Evolutionary conservation across 2,797 vertebrate species (phyloP), one percentile per base, ranked within the genome.

Genomic region (Champsocephalus gunnari): DNA sequence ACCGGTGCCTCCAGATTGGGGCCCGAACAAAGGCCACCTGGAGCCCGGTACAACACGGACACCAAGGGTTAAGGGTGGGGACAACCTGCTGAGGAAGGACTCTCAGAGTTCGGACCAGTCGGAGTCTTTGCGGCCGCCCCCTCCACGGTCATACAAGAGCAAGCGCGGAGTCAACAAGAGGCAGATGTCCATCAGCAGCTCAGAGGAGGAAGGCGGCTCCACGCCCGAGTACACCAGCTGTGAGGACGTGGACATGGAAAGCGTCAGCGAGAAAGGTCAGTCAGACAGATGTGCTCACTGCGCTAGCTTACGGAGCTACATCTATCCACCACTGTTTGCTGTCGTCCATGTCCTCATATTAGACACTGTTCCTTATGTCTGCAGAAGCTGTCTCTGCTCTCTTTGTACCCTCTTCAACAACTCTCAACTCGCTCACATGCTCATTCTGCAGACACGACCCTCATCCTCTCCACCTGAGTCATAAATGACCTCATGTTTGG

Each of bases 131-230:
- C 94, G 97, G 86, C 98, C 98, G 58, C 97, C 97, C 58, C 97
- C 97, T 85, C 96, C 97, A 60, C 97, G 97, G 83, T 95, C 97
- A 24, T 97, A 98, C 94, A 96, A 97, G 93, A 92, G 95, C 85
- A 98, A 96, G 88, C 93, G 96, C 77, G 96, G 96, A 66, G 86
- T 92, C 80, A 98, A 98, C 93, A 98, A 96, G 95, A 94, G 97
- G 89, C 98, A 98, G 95, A 98, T 98, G 97, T 99, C 98, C 72
- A 97, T 99, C 94, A 99, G 98, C 95, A 99, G 98, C 95, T 99
- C 98, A 48, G 98, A 99, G 93, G 98, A 99, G 93, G 98, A 99
- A 93, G 97, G 98, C 76, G 98, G 97, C 87, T 99, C 98, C 82
- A 99, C 98, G 75, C 98, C 98, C 16, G 98, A 99, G 93, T 99